A percentile compares a stretch with the other conserved stretches of the same genome.
Conservation (phyloP, 2,113 vertebrate species). For the Zosterops pallidus region DNA sequence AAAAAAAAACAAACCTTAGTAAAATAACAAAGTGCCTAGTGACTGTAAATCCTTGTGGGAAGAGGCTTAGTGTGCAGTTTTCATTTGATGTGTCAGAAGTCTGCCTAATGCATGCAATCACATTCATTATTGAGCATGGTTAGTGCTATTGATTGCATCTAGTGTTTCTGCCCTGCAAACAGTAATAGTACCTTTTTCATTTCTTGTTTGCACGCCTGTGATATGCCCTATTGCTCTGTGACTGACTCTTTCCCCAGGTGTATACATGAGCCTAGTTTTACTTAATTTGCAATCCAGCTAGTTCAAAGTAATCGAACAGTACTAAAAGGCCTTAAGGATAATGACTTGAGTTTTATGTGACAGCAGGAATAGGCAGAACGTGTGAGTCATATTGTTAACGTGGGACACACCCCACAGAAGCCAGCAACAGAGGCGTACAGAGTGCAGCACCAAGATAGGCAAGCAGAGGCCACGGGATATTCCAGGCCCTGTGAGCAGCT, state of each 20-base stretch:
- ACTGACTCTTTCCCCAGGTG: background rate
- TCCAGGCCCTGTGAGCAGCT: background rate
- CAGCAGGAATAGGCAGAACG: background rate
- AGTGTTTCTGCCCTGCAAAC: background rate
- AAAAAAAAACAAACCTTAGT: background rate
- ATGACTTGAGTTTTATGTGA: background rate
- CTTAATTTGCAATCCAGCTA: background rate
- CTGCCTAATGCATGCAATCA: background rate
- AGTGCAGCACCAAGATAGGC: background rate
- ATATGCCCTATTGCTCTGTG: background rate
- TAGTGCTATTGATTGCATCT: background rate
- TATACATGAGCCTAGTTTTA: background rate
- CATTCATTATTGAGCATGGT: background rate
- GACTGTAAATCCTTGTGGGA: background rate
- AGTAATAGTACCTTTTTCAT: background rate
- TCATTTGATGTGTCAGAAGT: background rate
- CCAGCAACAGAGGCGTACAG: fast-evolving
- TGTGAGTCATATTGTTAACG: background rate
- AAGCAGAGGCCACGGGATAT: background rate
- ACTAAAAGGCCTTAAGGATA: background rate
- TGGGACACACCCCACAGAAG: background rate
- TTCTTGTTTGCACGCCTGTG: background rate
- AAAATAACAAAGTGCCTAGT: background rate
- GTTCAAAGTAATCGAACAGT: background rate
- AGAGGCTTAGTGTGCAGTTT: background rate